Base-by-base conservation (phyloP, 37 sponge, comb jelly and placozoan species). In the Chondrilla cf. caribensis region DNA sequence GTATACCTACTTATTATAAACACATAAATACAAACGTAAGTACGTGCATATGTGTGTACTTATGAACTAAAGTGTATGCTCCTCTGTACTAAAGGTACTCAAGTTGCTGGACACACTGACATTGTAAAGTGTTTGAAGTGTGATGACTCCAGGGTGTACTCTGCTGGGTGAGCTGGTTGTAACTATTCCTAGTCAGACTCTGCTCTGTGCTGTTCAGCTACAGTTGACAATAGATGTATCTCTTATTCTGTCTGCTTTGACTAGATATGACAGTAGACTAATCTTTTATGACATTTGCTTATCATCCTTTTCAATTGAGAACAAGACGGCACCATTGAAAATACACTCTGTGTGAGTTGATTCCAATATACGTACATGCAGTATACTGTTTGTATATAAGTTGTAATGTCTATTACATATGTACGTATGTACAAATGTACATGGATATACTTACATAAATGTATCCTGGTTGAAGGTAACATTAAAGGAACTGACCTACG, bases 281-380 rank as follows among this genome's bases (percentile, higher is more conserved):
- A 62, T 62, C 6, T 62, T 62, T n/a, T 62, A 62, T 62, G 64
- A 62, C 64, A 62, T 62, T n/a, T 19, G 29, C 7, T 28, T 62
- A 28, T 62, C 64, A 62, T 62, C 64, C 64, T 62, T 62, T 28
- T 62, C 64, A n/a, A 62, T 62, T n/a, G 51, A 47, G 51, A 47
- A 47, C 51, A 62, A 62, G 64, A 29, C 64, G 6, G 6, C 29
- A 19, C 22, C 64, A 62, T 29, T 62, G 22, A 62, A 62, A n/a
- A 62, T 29, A 28, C 64, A 62, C 64, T 62, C 51, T 47, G 9
- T 47, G 51, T 47, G 11, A 14, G 51, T 47, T 47, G 51, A 47
- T 11, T 47, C 51, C 11, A 11, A 47, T 11, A 47, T 14, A 47
- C 6, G 6, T 47, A 11, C 51, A 47, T 47, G 51, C 51, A 47